phyloP scores from a whole-genome alignment of 35 echinoderm and acorn worm species.

The Chiridota heheva region DNA sequence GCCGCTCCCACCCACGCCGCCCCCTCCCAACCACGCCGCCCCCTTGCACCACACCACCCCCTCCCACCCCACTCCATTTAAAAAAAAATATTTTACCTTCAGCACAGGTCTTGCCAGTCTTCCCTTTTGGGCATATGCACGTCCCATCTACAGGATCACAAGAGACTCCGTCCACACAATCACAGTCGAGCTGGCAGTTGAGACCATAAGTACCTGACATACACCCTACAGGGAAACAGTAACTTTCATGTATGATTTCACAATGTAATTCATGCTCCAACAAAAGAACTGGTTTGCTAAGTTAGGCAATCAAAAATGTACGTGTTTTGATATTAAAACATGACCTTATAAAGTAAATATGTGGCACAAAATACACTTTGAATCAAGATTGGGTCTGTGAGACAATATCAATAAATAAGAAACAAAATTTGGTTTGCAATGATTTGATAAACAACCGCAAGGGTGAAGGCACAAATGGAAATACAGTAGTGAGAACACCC shows the following conservation, averaged over 20 bases:
- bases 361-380: too few relatives aligned
- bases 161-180: slow-evolving; percentile 70
- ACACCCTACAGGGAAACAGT: slow-evolving; percentile 30
- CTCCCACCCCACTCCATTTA: neutral
- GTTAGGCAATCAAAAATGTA: too few relatives aligned
- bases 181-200: slow-evolving; percentile 65
- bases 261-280: neutral
- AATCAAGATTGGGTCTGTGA: too few relatives aligned
- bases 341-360: too few relatives aligned
- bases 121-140: slow-evolving; percentile 70
- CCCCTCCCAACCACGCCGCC: neutral
- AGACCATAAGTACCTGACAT: slow-evolving; percentile 54
- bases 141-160: slow-evolving; percentile 66
- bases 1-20: too few relatives aligned
- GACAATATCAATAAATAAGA: too few relatives aligned
- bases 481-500: neutral
- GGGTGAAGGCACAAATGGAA: too few relatives aligned
- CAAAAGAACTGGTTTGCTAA: too few relatives aligned
- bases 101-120: slow-evolving; percentile 16
- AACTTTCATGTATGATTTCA: neutral
- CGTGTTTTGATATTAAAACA: too few relatives aligned
- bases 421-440: too few relatives aligned
- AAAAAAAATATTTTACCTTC: neutral
- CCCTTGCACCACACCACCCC: neutral
- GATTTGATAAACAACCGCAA: too few relatives aligned